phyloP scores from a whole-genome alignment of 2,797 vertebrate species.

The Sebastolobus alascanus region DNA sequence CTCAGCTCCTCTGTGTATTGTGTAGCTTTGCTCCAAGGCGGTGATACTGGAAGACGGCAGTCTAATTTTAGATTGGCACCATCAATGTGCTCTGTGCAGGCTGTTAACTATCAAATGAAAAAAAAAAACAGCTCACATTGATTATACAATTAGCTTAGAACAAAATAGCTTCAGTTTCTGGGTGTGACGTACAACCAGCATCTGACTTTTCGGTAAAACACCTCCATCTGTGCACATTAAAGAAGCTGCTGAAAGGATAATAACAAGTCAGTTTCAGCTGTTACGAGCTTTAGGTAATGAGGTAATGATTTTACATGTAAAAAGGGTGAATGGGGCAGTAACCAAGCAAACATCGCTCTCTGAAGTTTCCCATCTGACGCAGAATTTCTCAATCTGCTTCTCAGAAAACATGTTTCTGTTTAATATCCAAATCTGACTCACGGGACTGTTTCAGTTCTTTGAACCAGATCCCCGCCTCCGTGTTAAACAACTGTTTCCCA shows the following conservation, averaged over 20 bases:
- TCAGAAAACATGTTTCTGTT: slow-evolving; percentile 63
- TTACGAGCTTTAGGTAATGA: slow-evolving; percentile 20
- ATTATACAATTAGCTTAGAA: slow-evolving; percentile 19
- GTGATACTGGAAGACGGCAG: slow-evolving; percentile 31
- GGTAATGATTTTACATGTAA: slow-evolving; percentile 18
- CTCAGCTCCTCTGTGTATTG: slow-evolving; percentile 74
- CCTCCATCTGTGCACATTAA: slow-evolving; percentile 9
- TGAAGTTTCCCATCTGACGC: slow-evolving; percentile 44
- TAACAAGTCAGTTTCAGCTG: not conserved
- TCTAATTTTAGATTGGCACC: slow-evolving; percentile 66
- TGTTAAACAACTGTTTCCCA: slow-evolving; percentile 67
- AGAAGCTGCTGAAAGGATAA: slow-evolving; percentile 28
- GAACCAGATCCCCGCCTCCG: slow-evolving; percentile 44
- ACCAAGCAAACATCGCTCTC: slow-evolving; percentile 4
- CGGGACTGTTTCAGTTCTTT: slow-evolving; percentile 55
- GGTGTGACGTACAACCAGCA: slow-evolving; percentile 13
- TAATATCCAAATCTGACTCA: slow-evolving; percentile 60
- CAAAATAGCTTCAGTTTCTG: slow-evolving; percentile 24
- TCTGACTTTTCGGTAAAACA: slow-evolving; percentile 14
- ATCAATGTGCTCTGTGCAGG: slow-evolving; percentile 46
- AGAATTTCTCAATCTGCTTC: slow-evolving; percentile 36
- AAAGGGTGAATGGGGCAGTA: not conserved
- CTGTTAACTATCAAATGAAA: slow-evolving; percentile 19
- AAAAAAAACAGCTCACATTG: slow-evolving; percentile 23
- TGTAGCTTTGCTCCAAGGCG: slow-evolving; percentile 54